Evolutionary conservation across 2,888 invertebrate genomes (phyloP).

Genomic region (Pimpla rufipes): DNA sequence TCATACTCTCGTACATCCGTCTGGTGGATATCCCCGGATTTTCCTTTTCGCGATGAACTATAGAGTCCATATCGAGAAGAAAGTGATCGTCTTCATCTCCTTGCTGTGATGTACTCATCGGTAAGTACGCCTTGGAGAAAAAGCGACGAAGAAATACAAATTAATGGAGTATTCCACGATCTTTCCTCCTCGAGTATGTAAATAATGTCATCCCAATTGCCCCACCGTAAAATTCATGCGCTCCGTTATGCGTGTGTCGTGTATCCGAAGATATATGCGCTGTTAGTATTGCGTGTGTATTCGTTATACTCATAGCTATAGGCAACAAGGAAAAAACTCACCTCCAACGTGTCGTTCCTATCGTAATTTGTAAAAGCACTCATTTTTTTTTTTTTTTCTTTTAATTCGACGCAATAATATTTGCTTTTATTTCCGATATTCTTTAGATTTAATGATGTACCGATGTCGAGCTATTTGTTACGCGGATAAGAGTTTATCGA

Average conservation of each 20-base stretch:
- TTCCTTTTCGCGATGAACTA: conserved; percentile 75
- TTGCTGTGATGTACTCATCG: conserved; percentile 70
- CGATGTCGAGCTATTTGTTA: neutral
- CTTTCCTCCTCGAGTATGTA: conserved; percentile 7
- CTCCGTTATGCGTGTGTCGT: neutral
- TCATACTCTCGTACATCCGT: conserved; percentile 73
- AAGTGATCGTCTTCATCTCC: conserved; percentile 78
- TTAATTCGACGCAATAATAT: neutral
- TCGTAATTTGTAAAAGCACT: conserved; percentile 76
- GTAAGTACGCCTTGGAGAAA: conserved; percentile 74
- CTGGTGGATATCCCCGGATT: conserved; percentile 58
- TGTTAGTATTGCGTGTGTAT: neutral
- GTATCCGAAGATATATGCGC: neutral
- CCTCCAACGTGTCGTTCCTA: conserved; percentile 75
- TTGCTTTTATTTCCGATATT: neutral
- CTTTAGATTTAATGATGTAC: neutral
- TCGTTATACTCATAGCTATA: conserved; percentile 26
- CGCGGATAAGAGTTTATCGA: neutral
- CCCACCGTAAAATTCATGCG: neutral
- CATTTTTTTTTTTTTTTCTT: conserved; percentile 67
- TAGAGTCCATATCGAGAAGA: conserved; percentile 81
- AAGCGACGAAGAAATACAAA: neutral
- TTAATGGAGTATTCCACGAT: neutral
- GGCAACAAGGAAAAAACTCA: conserved; percentile 72
- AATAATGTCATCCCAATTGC: neutral